Percentiles rank a stretch among this genome's conserved stretches.
phyloP scores from a whole-genome alignment of 2,888 invertebrate genomes.

The Drosophila ustulata region DNA sequence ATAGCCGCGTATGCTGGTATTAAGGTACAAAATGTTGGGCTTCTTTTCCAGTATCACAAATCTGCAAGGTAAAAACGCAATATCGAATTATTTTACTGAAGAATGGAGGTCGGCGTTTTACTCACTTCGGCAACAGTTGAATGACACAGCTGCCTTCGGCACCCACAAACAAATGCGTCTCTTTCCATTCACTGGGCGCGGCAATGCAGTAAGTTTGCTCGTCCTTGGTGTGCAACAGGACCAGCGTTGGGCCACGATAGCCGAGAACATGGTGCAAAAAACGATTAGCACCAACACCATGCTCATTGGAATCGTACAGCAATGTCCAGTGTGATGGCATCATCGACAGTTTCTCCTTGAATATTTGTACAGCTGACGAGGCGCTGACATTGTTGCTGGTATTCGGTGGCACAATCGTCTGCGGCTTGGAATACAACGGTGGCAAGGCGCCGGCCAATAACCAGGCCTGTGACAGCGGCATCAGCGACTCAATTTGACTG shows the following conservation, averaged over 20 bases:
- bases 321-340: slow-evolving; percentile 93
- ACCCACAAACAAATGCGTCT: slow-evolving; percentile 94
- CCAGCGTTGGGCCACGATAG: slow-evolving; percentile 88
- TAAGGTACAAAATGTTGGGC: slow-evolving; percentile 93
- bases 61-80: slow-evolving; percentile 74
- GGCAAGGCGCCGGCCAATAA: slow-evolving; percentile 89
- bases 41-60: slow-evolving; percentile 88
- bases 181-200: slow-evolving; percentile 93
- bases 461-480: slow-evolving; percentile 90
- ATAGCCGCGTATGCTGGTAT: slow-evolving; percentile 93
- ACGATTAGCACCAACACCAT: slow-evolving; percentile 94
- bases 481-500: slow-evolving; percentile 81
- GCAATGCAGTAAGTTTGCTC: slow-evolving; percentile 91
- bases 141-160: slow-evolving; percentile 91
- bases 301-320: slow-evolving; percentile 93
- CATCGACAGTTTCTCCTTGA: slow-evolving; percentile 89
- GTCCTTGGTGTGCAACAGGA: slow-evolving; percentile 87
- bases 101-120: neutral
- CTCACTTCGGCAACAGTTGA: slow-evolving; percentile 91
- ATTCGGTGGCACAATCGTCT: slow-evolving; percentile 71
- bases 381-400: slow-evolving; percentile 68
- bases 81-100: neutral
- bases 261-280: slow-evolving; percentile 94
- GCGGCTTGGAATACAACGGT: slow-evolving; percentile 86
- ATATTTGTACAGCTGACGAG: slow-evolving; percentile 85